Conservation (phyloP, 2,797 vertebrate genomes). For the Hemibagrus guttatus region DNA sequence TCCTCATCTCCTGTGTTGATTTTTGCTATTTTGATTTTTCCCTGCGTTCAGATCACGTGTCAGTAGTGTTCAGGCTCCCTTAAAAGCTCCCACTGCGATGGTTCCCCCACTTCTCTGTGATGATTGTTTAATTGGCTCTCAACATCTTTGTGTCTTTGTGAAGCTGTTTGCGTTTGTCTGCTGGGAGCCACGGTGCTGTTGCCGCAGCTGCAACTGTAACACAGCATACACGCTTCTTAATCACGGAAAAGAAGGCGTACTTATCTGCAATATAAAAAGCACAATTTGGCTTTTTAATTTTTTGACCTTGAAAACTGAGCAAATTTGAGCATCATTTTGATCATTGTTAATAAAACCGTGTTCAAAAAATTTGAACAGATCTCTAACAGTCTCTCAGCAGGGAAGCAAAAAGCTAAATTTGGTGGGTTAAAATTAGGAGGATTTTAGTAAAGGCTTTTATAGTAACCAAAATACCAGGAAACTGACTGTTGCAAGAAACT, state of each 20-base stretch:
- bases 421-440: not conserved
- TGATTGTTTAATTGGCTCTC: slow-evolving; percentile 34
- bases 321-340: not conserved
- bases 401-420: not conserved
- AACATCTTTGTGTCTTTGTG: slow-evolving; percentile 21
- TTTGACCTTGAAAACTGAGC: not conserved
- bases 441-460: not conserved
- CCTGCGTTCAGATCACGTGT: slow-evolving; percentile 10
- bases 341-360: not conserved
- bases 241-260: not conserved
- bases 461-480: not conserved
- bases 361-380: not conserved
- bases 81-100: slow-evolving; percentile 5
- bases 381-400: not conserved
- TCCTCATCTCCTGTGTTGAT: not conserved
- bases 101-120: slow-evolving; percentile 23
- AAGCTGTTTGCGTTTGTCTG: slow-evolving; percentile 38
- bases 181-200: not conserved
- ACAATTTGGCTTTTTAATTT: not conserved
- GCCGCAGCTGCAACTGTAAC: not conserved
- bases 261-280: not conserved
- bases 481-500: no score
- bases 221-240: not conserved
- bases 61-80: slow-evolving; percentile 6
- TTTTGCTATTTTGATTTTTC: not conserved